Base-by-base conservation (phyloP, 2,888 invertebrate genomes). In the Nudaria mundana region DNA sequence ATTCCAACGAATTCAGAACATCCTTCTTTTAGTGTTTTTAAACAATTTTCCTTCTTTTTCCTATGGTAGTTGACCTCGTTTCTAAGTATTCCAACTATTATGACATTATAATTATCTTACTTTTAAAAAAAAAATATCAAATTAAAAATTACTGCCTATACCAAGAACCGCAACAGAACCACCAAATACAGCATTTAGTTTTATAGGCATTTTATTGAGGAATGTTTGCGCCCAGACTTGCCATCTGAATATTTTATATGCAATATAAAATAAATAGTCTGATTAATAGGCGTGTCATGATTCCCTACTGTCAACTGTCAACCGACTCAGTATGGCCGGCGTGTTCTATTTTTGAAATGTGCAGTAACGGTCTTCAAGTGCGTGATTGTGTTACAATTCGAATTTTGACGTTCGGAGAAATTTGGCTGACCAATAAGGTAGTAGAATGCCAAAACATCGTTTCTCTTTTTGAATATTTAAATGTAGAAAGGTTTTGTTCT, bases 261-360 rank as follows among this genome's bases (percentile, higher is more conserved):
- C 68, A 66, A 72, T 76, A 71, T 80, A 81, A 83, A 83, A 85
- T 83, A 81, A 83, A 83, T 81, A 76, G 70, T 59, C 81, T 85
- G 74, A 74, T 87, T 87, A 85, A 81, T 83, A 86, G 77, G 70
- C 87, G 51, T 61, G 56, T 63, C 87, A 81, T 80, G 86, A 76
- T 66, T 63, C 67, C 77, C 81, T 77, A 81, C 82, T 60, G 71
- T 64, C 69, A 69, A 69, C 67, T 66, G 67, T 68, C 73, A 67
- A 69, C 71, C 76, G 71, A 74, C 78, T 87, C 81, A 72, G 76
- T 84, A 87, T 87, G 87, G 83, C 85, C 81, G 84, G 81, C 76
- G 68, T 74, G 84, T 82, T 82, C 87, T 84, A 87, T 83, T 85
- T 86, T 72, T 83, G 84, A 86, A 87, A 85, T 86, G 85, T 85